Base-by-base conservation (phyloP, 2,888 invertebrate genomes). In the Torymus tubicola region DNA sequence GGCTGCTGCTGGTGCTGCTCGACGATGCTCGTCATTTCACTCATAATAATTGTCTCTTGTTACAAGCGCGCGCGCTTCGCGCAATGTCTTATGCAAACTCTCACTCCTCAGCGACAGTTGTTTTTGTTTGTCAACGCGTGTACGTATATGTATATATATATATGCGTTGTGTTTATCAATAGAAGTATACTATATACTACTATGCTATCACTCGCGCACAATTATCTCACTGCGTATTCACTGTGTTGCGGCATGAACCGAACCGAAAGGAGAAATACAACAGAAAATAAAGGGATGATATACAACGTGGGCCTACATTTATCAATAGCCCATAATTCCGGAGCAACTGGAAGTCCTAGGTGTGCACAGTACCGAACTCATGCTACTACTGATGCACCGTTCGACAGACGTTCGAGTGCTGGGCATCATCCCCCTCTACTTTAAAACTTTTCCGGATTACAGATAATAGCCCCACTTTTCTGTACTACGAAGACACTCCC, bases 1-100 rank as follows among this genome's bases (percentile, higher is more conserved):
- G 81, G 82, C 60, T 79, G 82, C 14, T 89, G 92, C 84, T 84
- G 85, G 11, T 84, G 84, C 52, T 84, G 83, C 64, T 82, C 92
- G 90, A 89, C 89, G 57, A 87, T 87, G 85, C 87, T 89, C 85
- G 87, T 87, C 87, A 88, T 88, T 77, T 89, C 90, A 89, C 89
- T 90, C 89, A 89, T 89, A 78, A 69, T 77, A 63, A 55, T 60
- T 16, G 58, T 71, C 61, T 70, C 64, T 71, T 31, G 5, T 16
- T 12, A 12, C 0, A 31, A 0, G 31, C 58, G 1, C 21, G 1
- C 21, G 42, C 42, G 42, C 8, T 8, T 42, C 42, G 42, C 42
- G 42, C 8, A 8, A 42, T 42, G 8, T 63, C 31, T 24, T 12
- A 24, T 14, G 11, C 21, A 11, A 42, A 64, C n/a, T 50, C 10